Evolutionary conservation across 2,113 vertebrate species (phyloP).

Genomic region (Dicaeum eximium): DNA sequence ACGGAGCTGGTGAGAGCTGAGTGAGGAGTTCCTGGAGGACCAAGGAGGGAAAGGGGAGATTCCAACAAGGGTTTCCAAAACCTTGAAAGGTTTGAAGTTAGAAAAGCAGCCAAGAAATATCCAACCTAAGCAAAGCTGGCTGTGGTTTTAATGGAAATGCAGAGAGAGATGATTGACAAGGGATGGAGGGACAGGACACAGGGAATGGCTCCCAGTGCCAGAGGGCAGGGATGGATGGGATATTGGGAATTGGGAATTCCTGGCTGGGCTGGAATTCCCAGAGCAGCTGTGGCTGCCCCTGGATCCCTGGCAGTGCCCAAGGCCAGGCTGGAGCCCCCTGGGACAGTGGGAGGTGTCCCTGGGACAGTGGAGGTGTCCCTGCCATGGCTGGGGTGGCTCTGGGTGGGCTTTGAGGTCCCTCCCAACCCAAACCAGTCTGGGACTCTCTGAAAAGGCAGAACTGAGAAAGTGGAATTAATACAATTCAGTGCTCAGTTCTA

Average conservation of each 20-base stretch:
- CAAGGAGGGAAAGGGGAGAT: not conserved
- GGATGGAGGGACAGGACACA: too few species aligned
- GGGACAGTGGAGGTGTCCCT: not conserved
- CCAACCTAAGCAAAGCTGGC: not conserved
- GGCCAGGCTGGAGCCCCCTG: not conserved
- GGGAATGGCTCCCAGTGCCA: not conserved
- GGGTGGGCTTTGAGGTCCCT: not conserved
- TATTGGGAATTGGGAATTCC: not conserved
- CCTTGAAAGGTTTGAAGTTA: not conserved
- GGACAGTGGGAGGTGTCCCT: not conserved
- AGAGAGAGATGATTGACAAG: not conserved
- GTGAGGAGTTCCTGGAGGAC: not conserved
- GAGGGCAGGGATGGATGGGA: not conserved
- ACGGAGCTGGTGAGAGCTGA: not conserved
- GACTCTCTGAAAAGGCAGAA: not conserved
- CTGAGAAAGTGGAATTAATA: too few species aligned
- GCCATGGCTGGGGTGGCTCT: not conserved
- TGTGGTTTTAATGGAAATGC: not conserved
- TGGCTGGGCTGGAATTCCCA: not conserved
- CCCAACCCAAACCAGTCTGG: not conserved
- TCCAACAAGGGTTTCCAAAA: not conserved
- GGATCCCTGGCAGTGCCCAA: not conserved
- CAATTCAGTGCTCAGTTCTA: not conserved
- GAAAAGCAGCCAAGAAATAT: not conserved
- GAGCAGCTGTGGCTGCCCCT: not conserved